phyloP scores from a whole-genome alignment of 2,113 vertebrate genomes.

The Pelodiscus sinensis region DNA sequence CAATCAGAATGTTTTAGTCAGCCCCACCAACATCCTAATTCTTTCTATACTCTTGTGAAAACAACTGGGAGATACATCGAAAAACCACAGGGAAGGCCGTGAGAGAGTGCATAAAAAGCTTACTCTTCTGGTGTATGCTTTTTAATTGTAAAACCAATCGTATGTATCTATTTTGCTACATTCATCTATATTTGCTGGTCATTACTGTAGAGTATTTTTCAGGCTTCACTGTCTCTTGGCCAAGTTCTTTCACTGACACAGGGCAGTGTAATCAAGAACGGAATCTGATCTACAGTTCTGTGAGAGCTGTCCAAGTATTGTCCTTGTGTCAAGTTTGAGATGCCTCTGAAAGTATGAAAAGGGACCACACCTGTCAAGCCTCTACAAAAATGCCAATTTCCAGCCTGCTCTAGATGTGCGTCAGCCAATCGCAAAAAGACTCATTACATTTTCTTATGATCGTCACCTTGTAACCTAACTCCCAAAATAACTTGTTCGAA shows the following conservation, averaged over 20 bases:
- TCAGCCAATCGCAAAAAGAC: background rate
- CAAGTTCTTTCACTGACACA: background rate
- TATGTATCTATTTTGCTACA: background rate
- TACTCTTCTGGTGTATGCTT: rapidly evolving
- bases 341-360: background rate
- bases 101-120: background rate
- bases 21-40: background rate
- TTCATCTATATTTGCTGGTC: background rate
- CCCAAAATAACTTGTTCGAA: rapidly evolving
- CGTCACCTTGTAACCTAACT: background rate
- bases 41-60: background rate
- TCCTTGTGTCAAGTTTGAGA: background rate
- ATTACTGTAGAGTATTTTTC: background rate
- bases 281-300: background rate
- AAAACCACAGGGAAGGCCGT: background rate
- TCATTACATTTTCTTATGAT: background rate
- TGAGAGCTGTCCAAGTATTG: background rate
- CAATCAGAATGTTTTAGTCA: background rate
- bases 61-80: background rate
- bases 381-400: background rate
- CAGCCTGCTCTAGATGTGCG: background rate
- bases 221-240: background rate
- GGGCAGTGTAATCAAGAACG: background rate
- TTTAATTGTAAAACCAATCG: background rate
- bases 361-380: background rate